These are phyloP conservation scores for Drosophila colorata DNA, from an alignment of 2,888 invertebrate species.

Conservation along the genomic window DNA sequence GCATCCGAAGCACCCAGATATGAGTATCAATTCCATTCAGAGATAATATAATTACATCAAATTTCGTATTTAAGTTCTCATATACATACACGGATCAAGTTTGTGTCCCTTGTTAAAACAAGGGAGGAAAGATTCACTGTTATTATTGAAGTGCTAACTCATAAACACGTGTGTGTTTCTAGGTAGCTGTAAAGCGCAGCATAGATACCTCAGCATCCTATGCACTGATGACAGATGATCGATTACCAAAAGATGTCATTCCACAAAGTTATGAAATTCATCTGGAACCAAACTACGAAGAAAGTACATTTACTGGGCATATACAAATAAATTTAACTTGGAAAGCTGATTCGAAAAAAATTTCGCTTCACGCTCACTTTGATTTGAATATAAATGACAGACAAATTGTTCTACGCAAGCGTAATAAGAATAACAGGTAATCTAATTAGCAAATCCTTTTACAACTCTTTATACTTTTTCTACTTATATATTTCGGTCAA, in stretches of 20 bases:
- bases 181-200: conserved; percentile 86
- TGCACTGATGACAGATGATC: conserved; percentile 88
- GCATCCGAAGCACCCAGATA: too few species aligned
- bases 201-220: conserved; percentile 91
- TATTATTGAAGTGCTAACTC: background rate
- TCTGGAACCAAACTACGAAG: conserved; percentile 88
- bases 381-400: conserved; percentile 87
- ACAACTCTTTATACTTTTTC: conserved; percentile 1
- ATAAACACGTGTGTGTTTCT: conserved; percentile 12
- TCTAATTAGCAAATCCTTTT: background rate
- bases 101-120: too few species aligned
- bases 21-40: too few species aligned
- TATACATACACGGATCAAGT: too few species aligned
- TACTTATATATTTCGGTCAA: background rate
- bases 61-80: too few species aligned
- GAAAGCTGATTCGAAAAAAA: conserved; percentile 87
- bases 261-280: conserved; percentile 89
- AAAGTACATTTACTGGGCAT: conserved; percentile 89
- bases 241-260: conserved; percentile 88
- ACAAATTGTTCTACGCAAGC: conserved; percentile 85
- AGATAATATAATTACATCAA: too few species aligned
- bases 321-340: conserved; percentile 90
- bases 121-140: too few species aligned
- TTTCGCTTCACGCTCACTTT: conserved; percentile 89
- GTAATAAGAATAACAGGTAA: conserved; percentile 66